These are phyloP conservation scores for Macaca nemestrina DNA, from an alignment of 2,113 vertebrate species.

Conservation along the genomic window DNA sequence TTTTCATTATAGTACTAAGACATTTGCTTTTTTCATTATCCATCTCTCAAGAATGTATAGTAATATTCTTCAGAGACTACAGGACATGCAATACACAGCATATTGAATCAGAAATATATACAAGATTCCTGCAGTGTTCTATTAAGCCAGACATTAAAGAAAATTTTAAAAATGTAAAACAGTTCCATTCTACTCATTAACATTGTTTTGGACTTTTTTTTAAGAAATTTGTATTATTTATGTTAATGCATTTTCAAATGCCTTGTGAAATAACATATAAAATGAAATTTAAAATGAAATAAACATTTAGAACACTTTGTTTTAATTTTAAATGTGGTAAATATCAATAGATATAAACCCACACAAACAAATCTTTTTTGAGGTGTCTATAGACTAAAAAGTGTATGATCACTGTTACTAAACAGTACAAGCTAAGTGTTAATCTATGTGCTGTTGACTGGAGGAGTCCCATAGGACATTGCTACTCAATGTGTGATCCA, in stretches of 20 bases:
- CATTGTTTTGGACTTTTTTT: not conserved
- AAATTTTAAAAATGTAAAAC: not conserved
- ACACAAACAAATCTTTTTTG: not conserved
- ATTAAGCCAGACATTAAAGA: not conserved
- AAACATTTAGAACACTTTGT: not conserved
- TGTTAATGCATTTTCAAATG: not conserved
- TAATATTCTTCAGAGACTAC: not conserved
- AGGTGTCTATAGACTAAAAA: not conserved
- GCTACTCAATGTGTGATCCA: not conserved
- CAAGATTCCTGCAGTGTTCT: not conserved
- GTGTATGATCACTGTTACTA: not conserved
- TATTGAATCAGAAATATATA: conserved; percentile 1
- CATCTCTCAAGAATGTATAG: not conserved
- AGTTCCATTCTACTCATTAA: not conserved
- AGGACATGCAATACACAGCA: not conserved
- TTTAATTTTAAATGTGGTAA: not conserved
- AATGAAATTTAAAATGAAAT: not conserved
- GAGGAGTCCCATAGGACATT: not conserved
- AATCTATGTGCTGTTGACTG: not conserved
- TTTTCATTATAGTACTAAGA: conserved; percentile 9
- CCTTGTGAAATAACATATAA: not conserved
- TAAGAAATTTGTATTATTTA: not conserved
- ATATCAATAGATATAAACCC: not conserved
- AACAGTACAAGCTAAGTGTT: not conserved
- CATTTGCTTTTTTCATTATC: not conserved